Evolutionary conservation across 1,140 invertebrate species (phyloP), one percentile per base, ranked within the genome.

Genomic region (Drosophila hydei): DNA sequence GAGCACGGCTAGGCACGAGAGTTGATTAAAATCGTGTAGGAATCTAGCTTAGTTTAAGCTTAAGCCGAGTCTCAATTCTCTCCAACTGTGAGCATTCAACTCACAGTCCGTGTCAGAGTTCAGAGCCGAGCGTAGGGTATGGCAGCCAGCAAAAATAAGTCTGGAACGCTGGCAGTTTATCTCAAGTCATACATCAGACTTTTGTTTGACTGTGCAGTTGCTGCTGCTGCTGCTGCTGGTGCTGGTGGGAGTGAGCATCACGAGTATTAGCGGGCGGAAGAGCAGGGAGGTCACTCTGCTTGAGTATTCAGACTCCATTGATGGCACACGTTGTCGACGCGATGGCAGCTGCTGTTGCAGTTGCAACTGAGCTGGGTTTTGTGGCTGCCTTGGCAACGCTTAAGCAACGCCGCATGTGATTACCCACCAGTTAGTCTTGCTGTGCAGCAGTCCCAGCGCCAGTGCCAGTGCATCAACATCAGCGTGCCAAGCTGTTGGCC

Each of bases 341-440:
- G 51, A 33, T 68, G 43, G 64, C 64, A 67, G 64, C 56, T 50
- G 58, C 36, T 40, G 11, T 33, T 11, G 38, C 59, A 68, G 54
- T 42, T 64, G 68, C 60, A 64, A 18, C 59, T 60, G 72, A 73
- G 68, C 55, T 72, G 56, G 36, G 67, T 61, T 60, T 61, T 68
- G 70, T 19, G 69, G 73, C 65, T 74, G 80, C 65, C 65, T 48
- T 63, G 72, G 75, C 68, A 75, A 73, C 69, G 83, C 64, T 88
- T 83, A 68, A 88, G 79, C 70, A 88, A 72, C 78, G 59, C 83
- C 83, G 84, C 83, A 88, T 88, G 83, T 80, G 84, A 87, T 87
- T 87, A 87, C 83, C 81, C 78, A 81, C 83, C 80, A 85, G 80
- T 85, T 85, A 87, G 80, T 85, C 73, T 85, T 60, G 58, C 43